Base-by-base conservation (phyloP, 30 jellyfish, hydroid and myxozoan species). In the Hydractinia symbiolongicarpus region DNA sequence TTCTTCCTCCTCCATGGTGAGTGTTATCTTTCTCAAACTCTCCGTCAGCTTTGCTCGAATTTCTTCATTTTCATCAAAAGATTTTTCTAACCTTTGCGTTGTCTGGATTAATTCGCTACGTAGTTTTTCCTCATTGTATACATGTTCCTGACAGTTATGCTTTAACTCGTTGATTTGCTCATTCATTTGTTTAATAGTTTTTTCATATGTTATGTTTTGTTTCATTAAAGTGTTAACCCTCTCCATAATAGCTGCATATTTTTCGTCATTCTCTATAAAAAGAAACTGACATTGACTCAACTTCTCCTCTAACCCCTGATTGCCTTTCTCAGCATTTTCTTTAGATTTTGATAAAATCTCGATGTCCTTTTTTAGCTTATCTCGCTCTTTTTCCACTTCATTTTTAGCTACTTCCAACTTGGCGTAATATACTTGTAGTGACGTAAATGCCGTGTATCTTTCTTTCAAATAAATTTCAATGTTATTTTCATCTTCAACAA, bases 391-490 rank as follows among this genome's bases (percentile, higher is more conserved):
- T 13, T n/a, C 9, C 19, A 64, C 74, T 51, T 44, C 19, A 7
- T 64, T 51, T 13, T 64, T 64, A 0, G 6, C 74, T 44, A 6
- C 17, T 13, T 7, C 74, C 19, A 64, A 44, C 16, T 64, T 64
- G 52, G 74, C 19, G 17, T 64, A 64, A n/a, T 64, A 44, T 7
- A 4, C 74, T 51, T 64, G 74, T n/a, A 64, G 9, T 64, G 19
- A n/a, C 16, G 74, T 64, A 13, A 64, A 64, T 64, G 19, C 74
- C 52, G 19, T 64, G 74, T 64, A 64, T 13, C 74, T 7, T 64
- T 64, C 52, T 64, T 64, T 64, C 17, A 64, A 64, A 7, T 51
- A 64, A 64, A 6, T 4, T 64, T 64, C 74, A 2, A 64, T 64
- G 74, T 64, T 13, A 13, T 64, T 64, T 64, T 13, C 74, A 51